Percentiles rank a stretch among this genome's conserved stretches.
phyloP scores from a whole-genome alignment of 2,888 invertebrate species.

The Smittia aterrima region DNA sequence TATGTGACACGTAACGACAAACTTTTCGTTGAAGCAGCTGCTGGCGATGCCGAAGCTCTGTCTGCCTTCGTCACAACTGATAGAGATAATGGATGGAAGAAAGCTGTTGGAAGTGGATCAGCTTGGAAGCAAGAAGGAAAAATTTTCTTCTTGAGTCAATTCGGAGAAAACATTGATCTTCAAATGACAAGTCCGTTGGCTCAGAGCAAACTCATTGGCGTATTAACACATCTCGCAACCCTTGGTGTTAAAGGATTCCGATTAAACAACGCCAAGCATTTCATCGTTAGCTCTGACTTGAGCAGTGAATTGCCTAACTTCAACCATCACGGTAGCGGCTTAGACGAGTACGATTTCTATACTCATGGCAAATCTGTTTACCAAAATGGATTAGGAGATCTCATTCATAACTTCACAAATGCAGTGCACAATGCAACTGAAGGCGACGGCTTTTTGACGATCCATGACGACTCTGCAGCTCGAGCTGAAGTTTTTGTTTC shows the following conservation, averaged over 20 bases:
- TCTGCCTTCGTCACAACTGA: conserved; percentile 13
- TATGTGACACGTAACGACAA: conserved; percentile 62
- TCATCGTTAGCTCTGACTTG: conserved; percentile 61
- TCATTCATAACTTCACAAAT: conserved; percentile 64
- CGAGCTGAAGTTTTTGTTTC: conserved; percentile 48
- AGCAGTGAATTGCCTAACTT: conserved; percentile 56
- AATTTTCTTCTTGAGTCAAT: conserved; percentile 75
- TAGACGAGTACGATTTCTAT: conserved; percentile 62
- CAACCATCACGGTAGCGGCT: conserved; percentile 44
- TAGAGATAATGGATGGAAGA: conserved; percentile 29
- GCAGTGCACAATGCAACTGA: conserved; percentile 60
- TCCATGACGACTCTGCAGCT: conserved; percentile 49
- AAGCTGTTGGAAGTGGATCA: conserved; percentile 53
- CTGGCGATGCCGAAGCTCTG: conserved; percentile 69
- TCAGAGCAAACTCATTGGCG: conserved; percentile 63
- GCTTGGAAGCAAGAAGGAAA: conserved; percentile 66
- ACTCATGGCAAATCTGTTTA: conserved; percentile 65
- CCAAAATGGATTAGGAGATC: conserved; percentile 58
- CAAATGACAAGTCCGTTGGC: conserved; percentile 73
- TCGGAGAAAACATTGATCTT: conserved; percentile 71
- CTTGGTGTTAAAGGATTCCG: conserved; percentile 82
- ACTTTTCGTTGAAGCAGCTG: conserved; percentile 68
- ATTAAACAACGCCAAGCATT: conserved; percentile 61
- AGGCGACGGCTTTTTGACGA: conserved; percentile 53
- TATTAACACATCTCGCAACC: conserved; percentile 68